Evolutionary conservation across 2,797 vertebrate species (phyloP).

Genomic region (Channa striata): DNA sequence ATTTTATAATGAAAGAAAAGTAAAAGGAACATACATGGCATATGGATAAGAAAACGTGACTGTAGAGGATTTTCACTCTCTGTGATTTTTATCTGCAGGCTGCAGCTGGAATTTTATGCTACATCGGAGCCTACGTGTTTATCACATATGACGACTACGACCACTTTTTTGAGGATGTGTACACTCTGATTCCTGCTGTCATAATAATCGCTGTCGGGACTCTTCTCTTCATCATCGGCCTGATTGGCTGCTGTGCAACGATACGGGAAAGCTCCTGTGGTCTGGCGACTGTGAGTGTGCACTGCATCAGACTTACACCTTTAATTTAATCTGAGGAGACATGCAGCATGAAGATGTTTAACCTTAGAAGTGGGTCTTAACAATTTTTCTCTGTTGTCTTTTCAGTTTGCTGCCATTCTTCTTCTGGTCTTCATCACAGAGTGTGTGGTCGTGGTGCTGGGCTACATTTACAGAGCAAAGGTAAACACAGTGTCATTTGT

Average conservation of each 20-base stretch:
- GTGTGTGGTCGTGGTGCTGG: constrained; percentile 96
- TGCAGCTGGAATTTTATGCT: constrained; percentile 96
- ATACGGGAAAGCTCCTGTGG: constrained; percentile 96
- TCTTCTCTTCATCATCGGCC: constrained; percentile 94
- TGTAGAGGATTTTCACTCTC: constrained; percentile 3
- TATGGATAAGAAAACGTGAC: too few relatives aligned
- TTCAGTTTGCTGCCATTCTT: constrained; percentile 96
- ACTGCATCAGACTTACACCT: not conserved
- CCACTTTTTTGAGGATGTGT: constrained; percentile 98
- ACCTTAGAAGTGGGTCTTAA: too few relatives aligned
- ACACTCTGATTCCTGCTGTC: constrained; percentile 94
- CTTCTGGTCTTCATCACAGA: constrained; percentile 97
- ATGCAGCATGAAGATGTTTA: not conserved
- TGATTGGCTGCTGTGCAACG: constrained; percentile 97
- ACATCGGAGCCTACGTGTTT: constrained; percentile 98
- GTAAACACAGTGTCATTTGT: constrained; percentile 73
- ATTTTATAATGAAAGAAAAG: too few relatives aligned
- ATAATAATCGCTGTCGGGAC: constrained; percentile 95
- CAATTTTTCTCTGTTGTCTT: constrained; percentile 49
- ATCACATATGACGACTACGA: constrained; percentile 98
- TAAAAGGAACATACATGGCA: too few relatives aligned
- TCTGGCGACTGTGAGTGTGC: constrained; percentile 90
- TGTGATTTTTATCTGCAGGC: constrained; percentile 84
- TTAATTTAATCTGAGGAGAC: not conserved
- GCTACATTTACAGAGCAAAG: constrained; percentile 98